These are phyloP conservation scores for Drosophila nr. perissopoda DNA, from an alignment of 2,888 invertebrate genomes.

Conservation along the genomic window DNA sequence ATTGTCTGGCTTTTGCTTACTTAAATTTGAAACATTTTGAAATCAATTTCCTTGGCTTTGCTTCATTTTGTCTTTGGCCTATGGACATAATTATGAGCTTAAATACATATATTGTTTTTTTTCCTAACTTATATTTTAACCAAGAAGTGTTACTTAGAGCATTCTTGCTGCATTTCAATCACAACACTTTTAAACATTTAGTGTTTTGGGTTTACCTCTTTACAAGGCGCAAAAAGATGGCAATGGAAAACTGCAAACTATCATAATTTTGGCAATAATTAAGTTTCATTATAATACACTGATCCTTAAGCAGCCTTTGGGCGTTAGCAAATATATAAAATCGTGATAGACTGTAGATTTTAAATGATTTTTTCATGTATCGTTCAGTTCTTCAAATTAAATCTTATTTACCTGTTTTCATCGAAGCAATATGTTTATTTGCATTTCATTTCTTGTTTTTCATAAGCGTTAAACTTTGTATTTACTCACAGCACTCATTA, in stretches of 20 bases:
- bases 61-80: conserved; percentile 6
- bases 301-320: neutral
- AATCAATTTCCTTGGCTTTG: conserved; percentile 35
- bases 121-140: neutral
- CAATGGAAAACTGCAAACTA: neutral
- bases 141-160: neutral
- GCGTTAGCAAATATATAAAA: neutral
- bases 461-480: neutral
- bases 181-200: neutral
- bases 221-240: no score
- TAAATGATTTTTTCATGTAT: neutral
- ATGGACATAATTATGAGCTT: conserved; percentile 43
- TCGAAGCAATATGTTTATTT: neutral
- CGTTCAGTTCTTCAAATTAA: neutral
- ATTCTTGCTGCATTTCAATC: neutral
- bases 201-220: neutral
- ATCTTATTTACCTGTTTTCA: neutral
- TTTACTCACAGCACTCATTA: neutral
- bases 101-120: neutral
- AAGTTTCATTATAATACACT: neutral
- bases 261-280: neutral
- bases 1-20: conserved; percentile 39
- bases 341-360: neutral
- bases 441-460: neutral
- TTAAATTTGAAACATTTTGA: conserved; percentile 30